Conservation (phyloP, 2,797 vertebrate genomes). For the Brotogeris chrysoptera region DNA sequence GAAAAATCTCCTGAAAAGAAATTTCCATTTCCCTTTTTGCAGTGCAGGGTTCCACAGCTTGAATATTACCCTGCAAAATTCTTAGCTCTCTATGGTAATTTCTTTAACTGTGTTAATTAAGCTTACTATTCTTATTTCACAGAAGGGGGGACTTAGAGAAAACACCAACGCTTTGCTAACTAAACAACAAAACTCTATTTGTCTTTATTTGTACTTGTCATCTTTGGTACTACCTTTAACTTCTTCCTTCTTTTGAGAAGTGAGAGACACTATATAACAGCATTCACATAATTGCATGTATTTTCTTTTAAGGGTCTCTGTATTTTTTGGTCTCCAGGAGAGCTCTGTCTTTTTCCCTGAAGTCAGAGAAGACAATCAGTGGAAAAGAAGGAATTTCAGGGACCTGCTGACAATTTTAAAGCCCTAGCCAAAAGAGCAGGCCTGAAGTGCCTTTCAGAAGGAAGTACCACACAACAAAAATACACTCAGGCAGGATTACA, state of each 20-base stretch:
- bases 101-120: neutral
- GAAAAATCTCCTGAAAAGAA: neutral
- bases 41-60: neutral
- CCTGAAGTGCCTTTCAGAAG: neutral
- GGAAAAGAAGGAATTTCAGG: neutral
- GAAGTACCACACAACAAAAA: neutral
- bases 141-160: neutral
- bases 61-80: neutral
- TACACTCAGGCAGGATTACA: fast-evolving
- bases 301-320: neutral
- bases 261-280: neutral
- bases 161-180: neutral
- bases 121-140: neutral
- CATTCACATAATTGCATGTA: neutral
- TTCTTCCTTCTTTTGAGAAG: neutral
- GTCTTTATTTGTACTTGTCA: neutral
- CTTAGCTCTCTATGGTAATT: neutral
- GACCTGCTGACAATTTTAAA: neutral
- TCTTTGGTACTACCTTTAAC: neutral
- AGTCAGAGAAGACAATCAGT: neutral
- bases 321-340: neutral
- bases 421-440: neutral
- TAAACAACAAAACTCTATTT: neutral
- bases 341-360: neutral
- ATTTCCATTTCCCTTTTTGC: neutral